These are phyloP conservation scores for Galago senegalensis DNA, from an alignment of 2,797 vertebrate species.

Conservation along the genomic window DNA sequence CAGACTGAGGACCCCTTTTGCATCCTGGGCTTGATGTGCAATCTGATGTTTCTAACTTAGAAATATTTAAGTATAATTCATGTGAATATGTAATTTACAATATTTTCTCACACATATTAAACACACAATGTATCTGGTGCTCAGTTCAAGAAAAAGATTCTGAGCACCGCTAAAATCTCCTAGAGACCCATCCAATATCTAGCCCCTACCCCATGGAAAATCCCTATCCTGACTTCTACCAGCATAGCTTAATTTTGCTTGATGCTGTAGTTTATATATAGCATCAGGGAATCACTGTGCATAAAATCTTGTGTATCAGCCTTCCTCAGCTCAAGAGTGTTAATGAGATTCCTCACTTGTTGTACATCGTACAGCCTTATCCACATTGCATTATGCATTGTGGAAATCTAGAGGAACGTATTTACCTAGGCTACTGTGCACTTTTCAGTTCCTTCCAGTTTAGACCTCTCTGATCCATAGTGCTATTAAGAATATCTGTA, in stretches of 20 bases:
- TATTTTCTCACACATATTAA: background rate
- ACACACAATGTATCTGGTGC: background rate
- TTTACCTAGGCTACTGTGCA: fast-evolving
- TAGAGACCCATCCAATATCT: too few relatives aligned
- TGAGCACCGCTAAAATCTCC: background rate
- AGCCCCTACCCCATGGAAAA: background rate
- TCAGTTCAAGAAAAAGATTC: background rate
- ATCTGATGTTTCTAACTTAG: background rate
- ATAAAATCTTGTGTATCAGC: background rate
- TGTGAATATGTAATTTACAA: background rate
- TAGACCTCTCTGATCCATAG: background rate
- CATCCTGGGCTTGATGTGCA: background rate
- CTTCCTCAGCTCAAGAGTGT: background rate
- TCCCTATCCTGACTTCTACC: background rate
- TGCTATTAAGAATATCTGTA: too few relatives aligned
- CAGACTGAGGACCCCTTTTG: background rate
- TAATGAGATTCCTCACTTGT: background rate
- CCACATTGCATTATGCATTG: background rate
- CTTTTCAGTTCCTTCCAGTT: background rate
- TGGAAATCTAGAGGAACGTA: background rate
- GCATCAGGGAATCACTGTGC: background rate
- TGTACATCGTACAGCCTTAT: background rate
- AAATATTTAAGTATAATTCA: background rate
- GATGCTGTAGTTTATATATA: background rate
- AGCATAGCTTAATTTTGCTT: background rate